These are phyloP conservation scores for Diuraphis noxia DNA, from an alignment of 1,140 invertebrate species.

Conservation along the genomic window DNA sequence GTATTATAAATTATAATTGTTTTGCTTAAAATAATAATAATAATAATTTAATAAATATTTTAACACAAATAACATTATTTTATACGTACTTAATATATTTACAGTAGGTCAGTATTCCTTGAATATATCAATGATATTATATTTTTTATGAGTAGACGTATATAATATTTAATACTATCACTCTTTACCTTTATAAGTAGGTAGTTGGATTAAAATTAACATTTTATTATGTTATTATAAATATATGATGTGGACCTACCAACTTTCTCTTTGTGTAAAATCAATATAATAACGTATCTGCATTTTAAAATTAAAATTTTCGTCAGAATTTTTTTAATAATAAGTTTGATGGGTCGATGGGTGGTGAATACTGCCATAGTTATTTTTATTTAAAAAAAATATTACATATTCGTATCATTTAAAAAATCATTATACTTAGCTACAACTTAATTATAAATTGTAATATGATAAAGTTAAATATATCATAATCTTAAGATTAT, in stretches of 20 bases:
- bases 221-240: background rate
- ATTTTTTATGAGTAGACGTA: background rate
- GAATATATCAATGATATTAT: background rate
- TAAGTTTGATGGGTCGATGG: background rate
- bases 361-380: background rate
- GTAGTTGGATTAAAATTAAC: constrained; percentile 2
- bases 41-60: background rate
- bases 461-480: background rate
- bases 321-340: too few relatives aligned
- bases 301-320: background rate
- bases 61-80: background rate
- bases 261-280: constrained; percentile 2
- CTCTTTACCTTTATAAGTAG: background rate
- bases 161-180: background rate
- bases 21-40: background rate
- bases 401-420: background rate
- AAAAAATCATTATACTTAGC: background rate
- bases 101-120: background rate
- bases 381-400: background rate
- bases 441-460: background rate
- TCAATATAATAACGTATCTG: background rate
- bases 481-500: background rate
- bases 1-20: background rate
- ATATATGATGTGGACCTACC: background rate
- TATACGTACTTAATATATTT: background rate